Base-by-base conservation (phyloP, 2,888 invertebrate species). In the Caenorhabditis sp. region DNA sequence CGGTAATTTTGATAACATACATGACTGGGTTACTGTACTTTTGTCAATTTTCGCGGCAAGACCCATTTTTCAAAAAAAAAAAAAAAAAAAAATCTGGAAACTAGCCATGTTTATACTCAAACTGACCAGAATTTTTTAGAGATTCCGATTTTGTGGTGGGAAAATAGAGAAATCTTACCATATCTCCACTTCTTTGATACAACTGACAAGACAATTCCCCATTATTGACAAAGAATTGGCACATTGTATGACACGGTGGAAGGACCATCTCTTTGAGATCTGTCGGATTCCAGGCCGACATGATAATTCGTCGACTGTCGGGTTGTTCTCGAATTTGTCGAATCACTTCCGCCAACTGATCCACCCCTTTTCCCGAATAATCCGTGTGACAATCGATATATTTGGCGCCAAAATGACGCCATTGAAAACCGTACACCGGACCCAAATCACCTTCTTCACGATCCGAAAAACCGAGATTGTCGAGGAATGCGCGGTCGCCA, bases 381-480 rank as follows among this genome's bases (percentile, higher is more conserved):
- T 96, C 92, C 23, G 92, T 91, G 78, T 93, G 91, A 90, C 93
- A 93, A 81, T 93, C 92, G 58, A 91, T 89, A 88, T 99, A 97
- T 83, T 93, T 90, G 0, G 97, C 96, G 21, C 97, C 97, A 90
- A 93, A 96, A 88, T 99, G 96, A 68, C 97, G 91, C 97, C 97
- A 99, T 76, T 97, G 97, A 87, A 97, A 99, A 0, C 97, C 97
- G 90, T 97, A 97, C 1, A 97, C 92, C 0, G 97, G 97, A 0
- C 97, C 97, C 55, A 97, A 90, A 89, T 97, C 97, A 67, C 96
- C 96, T 90, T 94, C 95, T 88, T 93, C 93, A 64, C 96, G 91
- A 58, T 95, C 92, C 0, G 88, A 91, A 69, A 97, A 92, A 8
- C 96, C 97, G 26, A 92, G 89, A 49, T 92, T 92, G 88, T 96